phyloP scores from a whole-genome alignment of 2,888 invertebrate species.

The Bedellia somnulentella region DNA sequence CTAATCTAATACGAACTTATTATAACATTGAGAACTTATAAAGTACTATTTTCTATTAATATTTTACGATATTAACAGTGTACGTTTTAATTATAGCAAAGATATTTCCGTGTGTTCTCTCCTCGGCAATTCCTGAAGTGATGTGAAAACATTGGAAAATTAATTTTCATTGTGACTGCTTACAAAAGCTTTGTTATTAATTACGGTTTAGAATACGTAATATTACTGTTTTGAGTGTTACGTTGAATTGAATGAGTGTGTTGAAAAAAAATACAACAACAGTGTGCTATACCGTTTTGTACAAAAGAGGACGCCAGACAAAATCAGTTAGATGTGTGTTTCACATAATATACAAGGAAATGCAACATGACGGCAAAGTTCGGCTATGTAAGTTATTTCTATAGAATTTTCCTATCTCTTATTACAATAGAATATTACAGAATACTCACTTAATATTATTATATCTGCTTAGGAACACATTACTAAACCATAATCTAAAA shows the following conservation, averaged over 20 bases:
- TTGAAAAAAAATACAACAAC: conserved; percentile 51
- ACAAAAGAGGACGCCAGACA: conserved; percentile 44
- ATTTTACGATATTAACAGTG: no score
- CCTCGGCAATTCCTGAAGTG: conserved; percentile 53
- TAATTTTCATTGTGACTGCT: conserved; percentile 36
- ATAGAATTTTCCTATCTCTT: no score
- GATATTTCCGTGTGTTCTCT: no score
- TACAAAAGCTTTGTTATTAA: conserved; percentile 49
- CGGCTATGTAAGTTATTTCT: conserved; percentile 54
- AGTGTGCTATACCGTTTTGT: conserved; percentile 50
- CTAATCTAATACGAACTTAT: no score
- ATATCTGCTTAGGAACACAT: no score
- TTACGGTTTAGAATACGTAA: conserved; percentile 30
- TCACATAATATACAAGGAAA: conserved; percentile 58
- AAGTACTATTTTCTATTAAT: no score
- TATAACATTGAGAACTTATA: no score
- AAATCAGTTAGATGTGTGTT: conserved; percentile 59
- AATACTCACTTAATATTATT: no score
- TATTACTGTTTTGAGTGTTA: conserved; percentile 46
- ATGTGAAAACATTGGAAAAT: conserved; percentile 35
- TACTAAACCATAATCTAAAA: no score
- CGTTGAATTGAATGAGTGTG: conserved; percentile 46
- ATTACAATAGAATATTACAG: no score
- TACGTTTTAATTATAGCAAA: no score
- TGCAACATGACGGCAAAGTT: conserved; percentile 64